Evolutionary conservation across 2,797 vertebrate species (phyloP).

Genomic region (Erethizon dorsatum): DNA sequence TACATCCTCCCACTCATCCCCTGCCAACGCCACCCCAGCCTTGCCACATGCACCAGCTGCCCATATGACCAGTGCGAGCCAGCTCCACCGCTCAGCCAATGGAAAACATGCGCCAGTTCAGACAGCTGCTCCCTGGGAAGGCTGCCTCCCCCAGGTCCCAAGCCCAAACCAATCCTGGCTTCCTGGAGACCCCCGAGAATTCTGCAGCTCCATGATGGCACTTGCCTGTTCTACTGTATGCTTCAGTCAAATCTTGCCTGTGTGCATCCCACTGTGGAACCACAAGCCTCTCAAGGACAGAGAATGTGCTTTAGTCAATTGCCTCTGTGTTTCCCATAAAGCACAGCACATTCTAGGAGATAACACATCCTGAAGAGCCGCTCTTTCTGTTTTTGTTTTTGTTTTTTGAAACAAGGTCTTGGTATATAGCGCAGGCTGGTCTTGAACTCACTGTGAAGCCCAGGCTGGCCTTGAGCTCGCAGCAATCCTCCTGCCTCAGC

Average conservation of each 20-base stretch:
- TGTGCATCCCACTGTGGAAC: not conserved
- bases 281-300: not conserved
- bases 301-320: not conserved
- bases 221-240: not conserved
- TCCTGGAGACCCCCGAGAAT: not conserved
- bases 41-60: not conserved
- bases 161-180: not conserved
- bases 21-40: not conserved
- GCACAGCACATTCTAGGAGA: not conserved
- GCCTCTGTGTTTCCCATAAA: not conserved
- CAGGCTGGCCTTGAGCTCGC: not conserved
- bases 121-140: not conserved
- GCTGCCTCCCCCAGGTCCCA: not conserved
- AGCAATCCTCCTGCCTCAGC: not conserved
- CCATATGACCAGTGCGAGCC: not conserved
- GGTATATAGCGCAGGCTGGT: not conserved
- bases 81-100: not conserved
- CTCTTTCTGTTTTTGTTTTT: not conserved
- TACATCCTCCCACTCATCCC: not conserved
- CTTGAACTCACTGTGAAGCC: not conserved
- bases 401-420: not conserved
- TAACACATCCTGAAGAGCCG: not conserved
- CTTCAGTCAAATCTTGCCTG: not conserved
- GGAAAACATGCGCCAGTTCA: not conserved
- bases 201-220: not conserved